Conservation (phyloP, 2,888 invertebrate genomes). For the Pyrochroa serraticornis region DNA sequence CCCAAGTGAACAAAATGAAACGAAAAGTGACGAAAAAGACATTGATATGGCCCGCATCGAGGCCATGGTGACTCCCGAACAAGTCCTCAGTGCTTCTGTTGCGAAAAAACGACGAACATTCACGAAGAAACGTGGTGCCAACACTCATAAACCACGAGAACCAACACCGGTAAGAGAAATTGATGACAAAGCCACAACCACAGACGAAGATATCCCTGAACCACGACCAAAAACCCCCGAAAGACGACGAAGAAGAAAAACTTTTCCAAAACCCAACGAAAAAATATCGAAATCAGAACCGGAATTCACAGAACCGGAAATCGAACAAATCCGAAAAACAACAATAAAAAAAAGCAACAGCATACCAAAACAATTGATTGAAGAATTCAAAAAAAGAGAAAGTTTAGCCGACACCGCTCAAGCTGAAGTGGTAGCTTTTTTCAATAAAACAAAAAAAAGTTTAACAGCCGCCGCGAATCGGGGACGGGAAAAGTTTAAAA, state of each 20-base stretch:
- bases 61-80: slow-evolving; percentile 56
- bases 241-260: slow-evolving; percentile 42
- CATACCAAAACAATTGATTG: slow-evolving; percentile 29
- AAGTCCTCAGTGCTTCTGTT: slow-evolving; percentile 62
- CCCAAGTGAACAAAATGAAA: slow-evolving; percentile 27
- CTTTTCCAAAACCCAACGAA: slow-evolving; percentile 24
- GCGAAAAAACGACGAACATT: slow-evolving; percentile 67
- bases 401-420: slow-evolving; percentile 47
- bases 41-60: slow-evolving; percentile 44
- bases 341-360: slow-evolving; percentile 21
- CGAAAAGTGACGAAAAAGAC: slow-evolving; percentile 24
- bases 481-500: slow-evolving; percentile 44
- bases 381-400: slow-evolving; percentile 34
- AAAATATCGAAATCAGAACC: slow-evolving; percentile 32
- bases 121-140: slow-evolving; percentile 63
- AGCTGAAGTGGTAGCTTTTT: slow-evolving; percentile 45
- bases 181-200: slow-evolving; percentile 44
- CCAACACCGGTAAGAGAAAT: slow-evolving; percentile 66
- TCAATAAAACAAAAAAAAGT: slow-evolving; percentile 53
- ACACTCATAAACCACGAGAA: slow-evolving; percentile 63
- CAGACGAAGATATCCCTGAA: slow-evolving; percentile 52
- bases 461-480: slow-evolving; percentile 42
- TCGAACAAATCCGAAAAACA: slow-evolving; percentile 14
- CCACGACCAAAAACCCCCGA: slow-evolving; percentile 50
- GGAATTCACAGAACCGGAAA: slow-evolving; percentile 6